These are phyloP conservation scores for Megalops atlanticus DNA, from an alignment of 2,113 vertebrate species.

Conservation along the genomic window DNA sequence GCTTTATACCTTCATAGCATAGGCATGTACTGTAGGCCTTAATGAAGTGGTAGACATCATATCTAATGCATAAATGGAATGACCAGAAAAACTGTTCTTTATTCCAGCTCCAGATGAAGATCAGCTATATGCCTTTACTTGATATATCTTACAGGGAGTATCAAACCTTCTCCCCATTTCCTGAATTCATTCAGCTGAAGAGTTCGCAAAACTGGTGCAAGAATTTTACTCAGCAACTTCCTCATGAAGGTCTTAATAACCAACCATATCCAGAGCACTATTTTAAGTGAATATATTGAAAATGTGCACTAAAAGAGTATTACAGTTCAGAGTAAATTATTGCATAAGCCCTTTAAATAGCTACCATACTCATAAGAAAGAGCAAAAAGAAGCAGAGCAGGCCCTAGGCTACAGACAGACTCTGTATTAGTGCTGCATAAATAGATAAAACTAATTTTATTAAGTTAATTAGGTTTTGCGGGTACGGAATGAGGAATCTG, in stretches of 20 bases:
- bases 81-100: too few species aligned
- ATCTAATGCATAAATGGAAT: not conserved
- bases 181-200: too few species aligned
- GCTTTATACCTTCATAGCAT: not conserved
- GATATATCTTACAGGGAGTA: too few species aligned
- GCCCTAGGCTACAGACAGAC: not conserved
- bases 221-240: too few species aligned
- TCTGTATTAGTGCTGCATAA: not conserved
- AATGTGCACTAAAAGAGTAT: not conserved
- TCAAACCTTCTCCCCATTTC: too few species aligned
- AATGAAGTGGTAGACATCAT: not conserved
- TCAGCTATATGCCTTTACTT: not conserved
- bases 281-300: not conserved
- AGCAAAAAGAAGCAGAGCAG: not conserved
- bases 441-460: slow-evolving; percentile 10
- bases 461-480: slow-evolving; percentile 11
- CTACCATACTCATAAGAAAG: not conserved
- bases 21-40: not conserved
- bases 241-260: too few species aligned
- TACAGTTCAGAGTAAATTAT: not conserved
- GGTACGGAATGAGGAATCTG: not conserved
- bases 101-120: not conserved
- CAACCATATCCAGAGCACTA: not conserved
- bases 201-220: too few species aligned
- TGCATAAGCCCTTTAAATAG: slow-evolving; percentile 3